phyloP scores from a whole-genome alignment of 2,113 vertebrate genomes.

The Psilopogon haemacephalus region DNA sequence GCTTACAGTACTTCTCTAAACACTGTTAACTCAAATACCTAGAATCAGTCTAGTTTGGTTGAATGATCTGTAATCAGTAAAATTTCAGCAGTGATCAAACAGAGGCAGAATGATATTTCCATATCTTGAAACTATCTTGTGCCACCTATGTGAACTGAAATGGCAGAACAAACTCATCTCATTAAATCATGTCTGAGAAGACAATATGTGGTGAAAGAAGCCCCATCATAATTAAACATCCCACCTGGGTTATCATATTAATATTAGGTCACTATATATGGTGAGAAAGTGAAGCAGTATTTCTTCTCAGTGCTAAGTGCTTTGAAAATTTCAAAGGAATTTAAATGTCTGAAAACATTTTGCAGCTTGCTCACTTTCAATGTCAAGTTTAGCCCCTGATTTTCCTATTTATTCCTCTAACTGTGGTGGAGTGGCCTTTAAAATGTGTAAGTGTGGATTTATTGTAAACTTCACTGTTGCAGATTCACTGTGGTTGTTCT shows the following conservation, averaged over 20 bases:
- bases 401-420: background rate
- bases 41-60: background rate
- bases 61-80: slow-evolving; percentile 20
- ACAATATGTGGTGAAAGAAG: background rate
- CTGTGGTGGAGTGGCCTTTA: background rate
- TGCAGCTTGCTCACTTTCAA: background rate
- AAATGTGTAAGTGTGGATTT: background rate
- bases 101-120: background rate
- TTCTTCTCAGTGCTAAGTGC: background rate
- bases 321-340: background rate
- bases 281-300: background rate
- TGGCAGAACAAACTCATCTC: background rate
- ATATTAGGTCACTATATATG: slow-evolving; percentile 16
- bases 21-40: slow-evolving; percentile 2
- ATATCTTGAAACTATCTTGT: background rate
- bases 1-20: background rate
- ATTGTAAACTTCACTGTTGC: background rate
- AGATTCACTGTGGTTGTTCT: slow-evolving; percentile 21
- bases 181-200: slow-evolving; percentile 16
- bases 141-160: background rate
- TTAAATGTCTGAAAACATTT: background rate
- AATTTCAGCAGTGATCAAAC: background rate
- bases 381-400: background rate
- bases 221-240: background rate
- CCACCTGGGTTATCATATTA: slow-evolving; percentile 46